Conservation (phyloP, 2,888 invertebrate species). For the Stenchaetothrips biformis region DNA sequence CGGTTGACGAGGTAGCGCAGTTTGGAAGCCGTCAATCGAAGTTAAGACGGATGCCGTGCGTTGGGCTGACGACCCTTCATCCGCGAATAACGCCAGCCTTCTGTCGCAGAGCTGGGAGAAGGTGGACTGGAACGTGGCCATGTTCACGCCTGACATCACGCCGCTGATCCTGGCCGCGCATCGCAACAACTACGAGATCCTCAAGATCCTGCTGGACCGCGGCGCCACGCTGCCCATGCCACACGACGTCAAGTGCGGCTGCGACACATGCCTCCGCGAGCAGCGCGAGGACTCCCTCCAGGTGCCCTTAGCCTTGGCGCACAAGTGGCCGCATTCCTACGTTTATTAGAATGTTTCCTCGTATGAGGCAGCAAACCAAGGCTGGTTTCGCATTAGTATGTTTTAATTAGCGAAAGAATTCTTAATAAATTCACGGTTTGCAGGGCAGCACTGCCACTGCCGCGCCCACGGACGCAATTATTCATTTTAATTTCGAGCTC, state of each 20-base stretch:
- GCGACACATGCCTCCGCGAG: slow-evolving; percentile 76
- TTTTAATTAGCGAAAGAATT: too few relatives aligned
- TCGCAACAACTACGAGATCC: slow-evolving; percentile 91
- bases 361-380: too few relatives aligned
- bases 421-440: too few relatives aligned
- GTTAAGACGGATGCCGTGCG: neutral
- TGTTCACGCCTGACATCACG: slow-evolving; percentile 89
- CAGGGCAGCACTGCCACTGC: too few relatives aligned
- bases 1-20: too few relatives aligned
- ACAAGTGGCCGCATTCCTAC: too few relatives aligned
- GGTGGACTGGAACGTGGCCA: slow-evolving; percentile 72
- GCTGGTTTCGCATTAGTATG: too few relatives aligned
- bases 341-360: too few relatives aligned
- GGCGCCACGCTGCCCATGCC: slow-evolving; percentile 89
- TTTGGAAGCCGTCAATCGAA: too few relatives aligned
- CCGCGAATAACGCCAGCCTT: neutral
- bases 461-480: too few relatives aligned
- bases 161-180: slow-evolving; percentile 90
- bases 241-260: slow-evolving; percentile 85
- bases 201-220: slow-evolving; percentile 86
- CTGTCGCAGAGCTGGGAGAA: slow-evolving; percentile 75
- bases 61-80: neutral
- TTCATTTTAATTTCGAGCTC: too few relatives aligned
- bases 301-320: too few relatives aligned
- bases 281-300: slow-evolving; percentile 55